Conservation (phyloP, 2,888 invertebrate species). For the Ennomos fuscantarius region DNA sequence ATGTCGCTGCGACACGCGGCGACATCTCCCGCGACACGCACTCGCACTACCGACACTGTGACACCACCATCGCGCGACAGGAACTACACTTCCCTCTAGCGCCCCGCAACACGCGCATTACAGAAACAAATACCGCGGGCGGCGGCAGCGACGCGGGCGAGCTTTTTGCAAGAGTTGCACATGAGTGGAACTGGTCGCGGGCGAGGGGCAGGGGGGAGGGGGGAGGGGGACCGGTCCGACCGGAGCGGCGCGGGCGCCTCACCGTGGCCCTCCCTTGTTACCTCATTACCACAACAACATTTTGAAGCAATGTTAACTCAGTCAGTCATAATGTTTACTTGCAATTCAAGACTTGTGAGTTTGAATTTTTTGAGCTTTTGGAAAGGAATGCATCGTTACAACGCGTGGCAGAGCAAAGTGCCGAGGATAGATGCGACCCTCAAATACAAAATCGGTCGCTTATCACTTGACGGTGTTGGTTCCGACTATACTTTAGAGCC, state of each 20-base stretch:
- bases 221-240: conserved; percentile 40
- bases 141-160: conserved; percentile 39
- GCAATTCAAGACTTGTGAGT: too few relatives aligned
- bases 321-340: too few relatives aligned
- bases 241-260: conserved; percentile 31
- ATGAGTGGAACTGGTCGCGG: conserved; percentile 26
- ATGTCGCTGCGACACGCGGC: conserved; percentile 53
- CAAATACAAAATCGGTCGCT: too few relatives aligned
- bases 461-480: too few relatives aligned
- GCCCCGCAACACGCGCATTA: conserved; percentile 45
- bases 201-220: conserved; percentile 25
- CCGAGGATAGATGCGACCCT: too few relatives aligned
- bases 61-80: conserved; percentile 36
- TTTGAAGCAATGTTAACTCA: too few relatives aligned
- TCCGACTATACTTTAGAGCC: too few relatives aligned
- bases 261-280: neutral
- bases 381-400: too few relatives aligned
- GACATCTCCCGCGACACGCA: conserved; percentile 52
- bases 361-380: too few relatives aligned
- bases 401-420: too few relatives aligned
- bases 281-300: too few relatives aligned
- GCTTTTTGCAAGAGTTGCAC: conserved; percentile 52
- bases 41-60: conserved; percentile 30
- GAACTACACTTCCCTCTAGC: conserved; percentile 37
- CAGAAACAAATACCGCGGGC: conserved; percentile 50